phyloP scores from a whole-genome alignment of 2,113 vertebrate species.

The Rhizomys pruinosus region DNA sequence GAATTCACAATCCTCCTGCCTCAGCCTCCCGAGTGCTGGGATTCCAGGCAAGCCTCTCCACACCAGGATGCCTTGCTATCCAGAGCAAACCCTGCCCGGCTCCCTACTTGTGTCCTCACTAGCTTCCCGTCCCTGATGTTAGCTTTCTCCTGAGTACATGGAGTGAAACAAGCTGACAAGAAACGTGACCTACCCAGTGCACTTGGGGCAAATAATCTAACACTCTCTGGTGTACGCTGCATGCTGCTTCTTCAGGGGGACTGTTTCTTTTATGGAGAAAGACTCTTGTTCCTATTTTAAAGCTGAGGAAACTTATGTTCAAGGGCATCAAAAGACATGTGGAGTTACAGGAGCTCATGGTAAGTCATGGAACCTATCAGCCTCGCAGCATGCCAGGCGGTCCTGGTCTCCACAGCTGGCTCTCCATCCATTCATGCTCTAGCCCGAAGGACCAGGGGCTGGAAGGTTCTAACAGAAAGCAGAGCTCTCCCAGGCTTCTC shows the following conservation, averaged over 20 bases:
- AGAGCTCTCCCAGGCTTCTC: not conserved
- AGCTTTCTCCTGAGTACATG: not conserved
- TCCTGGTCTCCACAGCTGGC: not conserved
- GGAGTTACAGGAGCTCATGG: fast-evolving
- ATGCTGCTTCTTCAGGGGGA: not conserved
- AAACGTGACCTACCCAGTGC: fast-evolving
- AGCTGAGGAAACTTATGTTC: not conserved
- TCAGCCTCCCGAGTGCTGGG: not conserved
- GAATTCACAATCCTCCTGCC: not conserved
- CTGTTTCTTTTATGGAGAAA: not conserved
- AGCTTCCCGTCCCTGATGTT: too few relatives aligned
- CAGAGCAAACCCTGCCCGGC: not conserved
- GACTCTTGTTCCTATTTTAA: not conserved
- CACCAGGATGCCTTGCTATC: not conserved
- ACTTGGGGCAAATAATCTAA: not conserved
- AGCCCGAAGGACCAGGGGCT: not conserved
- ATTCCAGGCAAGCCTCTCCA: not conserved
- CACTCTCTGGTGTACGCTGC: fast-evolving
- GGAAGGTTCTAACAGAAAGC: not conserved
- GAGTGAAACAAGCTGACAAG: too few relatives aligned
- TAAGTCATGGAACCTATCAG: not conserved
- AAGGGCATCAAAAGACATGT: not conserved
- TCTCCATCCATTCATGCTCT: not conserved
- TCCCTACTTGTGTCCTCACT: fast-evolving
- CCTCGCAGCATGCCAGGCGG: fast-evolving